Percentiles rank a stretch among this genome's conserved stretches.
Evolutionary conservation across 2,888 invertebrate species (phyloP).

Genomic region (Ennomos quercinarius): DNA sequence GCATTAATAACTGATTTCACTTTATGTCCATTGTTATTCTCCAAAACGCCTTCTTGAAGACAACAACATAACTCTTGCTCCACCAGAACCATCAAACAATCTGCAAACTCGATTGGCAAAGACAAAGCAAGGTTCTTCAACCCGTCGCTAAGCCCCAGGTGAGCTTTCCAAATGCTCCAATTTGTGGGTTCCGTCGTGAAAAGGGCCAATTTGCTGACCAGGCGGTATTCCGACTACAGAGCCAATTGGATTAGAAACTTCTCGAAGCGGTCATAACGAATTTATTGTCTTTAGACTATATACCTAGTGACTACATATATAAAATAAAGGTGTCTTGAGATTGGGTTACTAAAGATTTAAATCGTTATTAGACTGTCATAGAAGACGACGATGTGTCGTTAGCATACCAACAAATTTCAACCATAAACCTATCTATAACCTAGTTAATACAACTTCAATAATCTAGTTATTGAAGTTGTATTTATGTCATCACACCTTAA

Average conservation of each 20-base stretch:
- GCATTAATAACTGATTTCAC: no score
- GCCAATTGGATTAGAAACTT: constrained; percentile 44
- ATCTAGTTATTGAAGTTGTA: no score
- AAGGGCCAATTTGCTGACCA: constrained; percentile 51
- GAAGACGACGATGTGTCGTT: no score
- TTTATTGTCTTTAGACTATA: constrained; percentile 38
- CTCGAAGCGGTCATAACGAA: constrained; percentile 39
- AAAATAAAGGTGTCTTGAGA: no score
- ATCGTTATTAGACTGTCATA: no score
- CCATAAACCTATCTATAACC: no score
- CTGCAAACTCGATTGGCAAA: constrained; percentile 35
- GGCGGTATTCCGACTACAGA: constrained; percentile 21
- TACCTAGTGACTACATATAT: constrained; percentile 17
- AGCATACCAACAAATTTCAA: no score
- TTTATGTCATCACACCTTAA: no score
- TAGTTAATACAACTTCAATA: no score
- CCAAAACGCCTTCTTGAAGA: background rate
- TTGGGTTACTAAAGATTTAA: no score
- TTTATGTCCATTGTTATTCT: no score
- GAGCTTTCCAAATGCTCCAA: constrained; percentile 42
- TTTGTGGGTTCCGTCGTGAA: constrained; percentile 45
- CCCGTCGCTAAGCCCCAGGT: constrained; percentile 37
- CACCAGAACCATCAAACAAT: constrained; percentile 27
- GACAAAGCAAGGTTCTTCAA: constrained; percentile 25
- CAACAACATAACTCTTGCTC: constrained; percentile 33